Evolutionary conservation across 2,113 vertebrate genomes (phyloP).

Genomic region (Boulengeromyrus knoepffleri): DNA sequence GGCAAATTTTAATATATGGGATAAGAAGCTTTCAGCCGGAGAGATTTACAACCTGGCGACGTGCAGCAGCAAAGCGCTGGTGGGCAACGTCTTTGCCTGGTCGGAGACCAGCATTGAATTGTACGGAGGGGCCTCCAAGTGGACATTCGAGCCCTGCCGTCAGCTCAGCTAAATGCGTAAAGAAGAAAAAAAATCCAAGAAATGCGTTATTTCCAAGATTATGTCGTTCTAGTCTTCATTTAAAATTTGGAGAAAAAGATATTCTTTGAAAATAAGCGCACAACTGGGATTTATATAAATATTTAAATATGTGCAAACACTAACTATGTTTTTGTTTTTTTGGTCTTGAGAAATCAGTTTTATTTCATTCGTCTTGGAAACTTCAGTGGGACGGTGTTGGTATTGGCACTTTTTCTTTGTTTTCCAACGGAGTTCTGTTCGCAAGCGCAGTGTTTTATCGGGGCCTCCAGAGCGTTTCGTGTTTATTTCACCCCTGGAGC

Average conservation of each 20-base stretch:
- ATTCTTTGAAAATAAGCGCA: constrained; percentile 52
- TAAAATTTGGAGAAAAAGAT: constrained; percentile 47
- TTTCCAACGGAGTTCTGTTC: constrained; percentile 26
- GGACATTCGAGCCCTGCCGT: constrained; percentile 92
- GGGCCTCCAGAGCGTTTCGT: constrained; percentile 39
- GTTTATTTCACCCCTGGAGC: constrained; percentile 43
- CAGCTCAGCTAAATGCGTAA: constrained; percentile 75
- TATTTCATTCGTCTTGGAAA: constrained; percentile 39
- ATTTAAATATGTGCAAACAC: constrained; percentile 58
- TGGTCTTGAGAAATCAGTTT: constrained; percentile 44
- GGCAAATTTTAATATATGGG: constrained; percentile 92
- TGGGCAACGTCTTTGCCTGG: constrained; percentile 90
- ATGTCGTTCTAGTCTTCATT: constrained; percentile 56
- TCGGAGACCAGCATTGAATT: constrained; percentile 83
- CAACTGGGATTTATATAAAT: constrained; percentile 58
- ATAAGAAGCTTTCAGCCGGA: constrained; percentile 75
- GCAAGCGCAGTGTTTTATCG: constrained; percentile 38
- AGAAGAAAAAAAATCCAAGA: constrained; percentile 31
- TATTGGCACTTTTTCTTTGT: constrained; percentile 32
- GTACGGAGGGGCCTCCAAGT: constrained; percentile 89
- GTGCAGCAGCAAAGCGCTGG: constrained; percentile 77
- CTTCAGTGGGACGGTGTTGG: constrained; percentile 43
- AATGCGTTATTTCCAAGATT: constrained; percentile 53
- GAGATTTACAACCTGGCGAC: constrained; percentile 91
- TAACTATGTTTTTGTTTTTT: constrained; percentile 28